Evolutionary conservation across 2,888 invertebrate species (phyloP), one percentile per base, ranked within the genome.

Genomic region (Brassicogethes aeneus): DNA sequence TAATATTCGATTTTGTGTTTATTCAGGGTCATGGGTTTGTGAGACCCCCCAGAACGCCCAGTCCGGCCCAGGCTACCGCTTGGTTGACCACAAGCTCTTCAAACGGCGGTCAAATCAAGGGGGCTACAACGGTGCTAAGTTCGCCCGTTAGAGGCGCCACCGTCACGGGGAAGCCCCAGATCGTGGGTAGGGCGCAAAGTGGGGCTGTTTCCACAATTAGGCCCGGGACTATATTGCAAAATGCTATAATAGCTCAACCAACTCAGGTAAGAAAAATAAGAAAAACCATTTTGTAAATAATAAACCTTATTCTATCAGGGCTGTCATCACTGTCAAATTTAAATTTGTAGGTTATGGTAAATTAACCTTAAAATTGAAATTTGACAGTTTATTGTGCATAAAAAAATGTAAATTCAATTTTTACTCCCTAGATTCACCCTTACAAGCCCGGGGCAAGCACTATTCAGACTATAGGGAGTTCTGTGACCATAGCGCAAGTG

Each of bases 221-320:
- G 39, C 63, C 66, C 12, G 60, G 64, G 7, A 62, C 67, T 7
- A 65, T 69, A 38, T 52, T 68, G 42, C 68, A 67, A 50, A 66
- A 65, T 40, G 63, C 66, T 10, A 68, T 68, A 41, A 61, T 63
- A 16, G 62, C 68, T 17, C 67, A 66, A 37, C 66, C 65, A 50
- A 47, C 60, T 31, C 65, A 64, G 54, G 64, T 63, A 52, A 45
- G 33, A 36, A n/a, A n/a, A n/a, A n/a, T n/a, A n/a, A n/a, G n/a
- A n/a, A n/a, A n/a, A n/a, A 39, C 17, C 7, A 33, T 36, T 37
- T 7, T 17, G 8, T 33, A n/a, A n/a, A n/a, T n/a, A n/a, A n/a
- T n/a, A n/a, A n/a, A n/a, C n/a, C n/a, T n/a, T n/a, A n/a, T n/a
- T n/a, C n/a, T n/a, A n/a, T n/a, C n/a, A n/a, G n/a, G n/a, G n/a